phyloP scores from a whole-genome alignment of 2,797 vertebrate genomes.

The Heliangelus exortis region DNA sequence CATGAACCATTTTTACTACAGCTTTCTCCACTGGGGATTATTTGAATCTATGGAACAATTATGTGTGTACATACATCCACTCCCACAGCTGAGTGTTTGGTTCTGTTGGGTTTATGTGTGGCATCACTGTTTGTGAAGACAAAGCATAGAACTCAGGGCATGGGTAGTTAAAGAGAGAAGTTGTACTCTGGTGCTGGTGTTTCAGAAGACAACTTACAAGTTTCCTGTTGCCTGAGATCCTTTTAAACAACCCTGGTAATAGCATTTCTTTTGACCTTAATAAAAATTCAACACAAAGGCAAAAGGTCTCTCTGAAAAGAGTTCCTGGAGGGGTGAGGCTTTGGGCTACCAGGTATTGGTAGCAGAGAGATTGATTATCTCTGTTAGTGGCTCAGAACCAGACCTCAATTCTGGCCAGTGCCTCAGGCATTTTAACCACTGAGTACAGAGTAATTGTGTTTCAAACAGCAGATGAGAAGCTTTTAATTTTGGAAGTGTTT shows the following conservation, averaged over 20 bases:
- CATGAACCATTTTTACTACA: neutral
- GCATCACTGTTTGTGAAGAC: accelerated
- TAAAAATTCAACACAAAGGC: neutral
- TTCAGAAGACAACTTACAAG: neutral
- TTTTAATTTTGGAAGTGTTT: neutral
- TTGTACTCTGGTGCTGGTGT: neutral
- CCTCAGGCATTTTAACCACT: neutral
- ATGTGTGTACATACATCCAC: accelerated
- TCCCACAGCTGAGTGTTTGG: neutral
- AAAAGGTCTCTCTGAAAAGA: neutral
- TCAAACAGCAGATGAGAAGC: neutral
- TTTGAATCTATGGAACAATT: neutral
- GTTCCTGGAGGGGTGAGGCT: neutral
- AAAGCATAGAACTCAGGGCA: neutral
- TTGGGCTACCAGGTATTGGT: neutral
- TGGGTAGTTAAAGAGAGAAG: neutral
- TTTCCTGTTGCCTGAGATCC: neutral
- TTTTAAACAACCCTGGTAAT: neutral
- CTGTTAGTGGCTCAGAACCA: neutral
- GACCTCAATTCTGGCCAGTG: neutral
- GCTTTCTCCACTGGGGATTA: neutral
- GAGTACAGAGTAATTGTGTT: neutral
- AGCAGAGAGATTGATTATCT: neutral
- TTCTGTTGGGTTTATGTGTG: neutral
- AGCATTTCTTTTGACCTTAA: neutral